These are phyloP conservation scores for Porites cylindrica DNA, from an alignment of 92 coral and sea anemone genomes.

Conservation along the genomic window DNA sequence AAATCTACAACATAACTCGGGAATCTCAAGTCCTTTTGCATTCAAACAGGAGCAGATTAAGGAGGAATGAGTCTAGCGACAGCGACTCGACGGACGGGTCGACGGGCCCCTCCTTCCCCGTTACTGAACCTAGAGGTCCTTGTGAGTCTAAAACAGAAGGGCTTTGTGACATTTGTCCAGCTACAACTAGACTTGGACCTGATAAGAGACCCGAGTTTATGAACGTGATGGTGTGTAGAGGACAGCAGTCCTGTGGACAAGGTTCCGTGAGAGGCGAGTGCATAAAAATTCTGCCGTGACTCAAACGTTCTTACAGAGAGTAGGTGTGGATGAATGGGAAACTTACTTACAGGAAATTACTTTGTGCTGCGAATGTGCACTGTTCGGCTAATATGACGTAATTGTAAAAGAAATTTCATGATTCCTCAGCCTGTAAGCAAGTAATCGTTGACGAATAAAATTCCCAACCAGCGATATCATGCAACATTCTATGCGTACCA, in stretches of 20 bases:
- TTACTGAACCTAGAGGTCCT: neutral
- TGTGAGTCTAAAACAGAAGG: conserved; percentile 21
- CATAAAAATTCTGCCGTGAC: conserved; percentile 2
- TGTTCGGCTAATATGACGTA: neutral
- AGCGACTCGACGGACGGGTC: no score
- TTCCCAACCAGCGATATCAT: no score
- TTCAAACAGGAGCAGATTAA: neutral
- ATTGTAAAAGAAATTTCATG: neutral
- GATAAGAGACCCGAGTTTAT: conserved; percentile 36
- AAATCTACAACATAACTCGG: neutral
- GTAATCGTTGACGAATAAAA: no score
- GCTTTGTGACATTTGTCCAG: conserved; percentile 51
- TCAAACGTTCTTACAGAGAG: conserved; percentile 25
- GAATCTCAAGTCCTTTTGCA: no score
- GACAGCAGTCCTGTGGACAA: neutral
- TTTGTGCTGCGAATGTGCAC: conserved; percentile 49
- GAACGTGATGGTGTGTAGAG: conserved; percentile 53
- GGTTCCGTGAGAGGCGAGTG: conserved; percentile 15
- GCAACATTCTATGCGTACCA: no score
- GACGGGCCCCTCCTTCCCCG: neutral
- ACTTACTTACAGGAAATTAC: conserved; percentile 30
- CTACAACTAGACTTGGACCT: conserved; percentile 52
- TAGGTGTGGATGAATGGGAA: neutral
- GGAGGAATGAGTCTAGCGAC: neutral
- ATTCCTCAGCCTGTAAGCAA: neutral